Evolutionary conservation across 1,140 invertebrate species (phyloP).

Genomic region (Cyclina sinensis): DNA sequence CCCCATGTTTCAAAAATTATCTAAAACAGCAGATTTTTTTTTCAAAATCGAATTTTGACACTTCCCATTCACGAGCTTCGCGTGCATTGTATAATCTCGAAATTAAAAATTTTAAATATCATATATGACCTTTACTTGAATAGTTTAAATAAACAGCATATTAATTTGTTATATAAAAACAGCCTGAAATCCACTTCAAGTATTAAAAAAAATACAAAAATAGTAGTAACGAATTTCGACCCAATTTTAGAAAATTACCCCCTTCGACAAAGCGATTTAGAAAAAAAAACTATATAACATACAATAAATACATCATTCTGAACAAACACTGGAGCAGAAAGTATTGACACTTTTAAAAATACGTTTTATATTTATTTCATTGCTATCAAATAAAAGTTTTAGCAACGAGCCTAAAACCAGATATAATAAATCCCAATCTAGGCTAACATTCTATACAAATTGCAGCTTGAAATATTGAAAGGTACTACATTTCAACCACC

Average conservation of each 20-base stretch:
- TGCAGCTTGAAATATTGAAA: neutral
- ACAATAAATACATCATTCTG: neutral
- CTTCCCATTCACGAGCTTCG: too few species aligned
- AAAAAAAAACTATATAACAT: neutral
- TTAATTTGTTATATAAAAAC: too few species aligned
- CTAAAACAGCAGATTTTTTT: too few species aligned
- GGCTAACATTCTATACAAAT: neutral
- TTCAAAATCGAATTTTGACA: too few species aligned
- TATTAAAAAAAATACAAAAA: neutral
- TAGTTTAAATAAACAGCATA: too few species aligned
- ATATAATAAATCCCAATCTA: neutral
- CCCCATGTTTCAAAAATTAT: too few species aligned
- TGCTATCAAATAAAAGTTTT: neutral
- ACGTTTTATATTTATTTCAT: neutral
- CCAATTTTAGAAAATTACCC: conserved; percentile 2
- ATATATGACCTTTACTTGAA: too few species aligned
- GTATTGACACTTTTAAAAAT: conserved; percentile 1
- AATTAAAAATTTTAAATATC: too few species aligned
- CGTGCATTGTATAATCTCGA: too few species aligned
- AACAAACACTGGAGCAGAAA: neutral
- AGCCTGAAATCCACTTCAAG: too few species aligned
- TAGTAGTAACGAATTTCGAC: neutral
- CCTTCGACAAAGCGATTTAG: neutral
- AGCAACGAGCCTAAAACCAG: neutral
- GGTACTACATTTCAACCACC: neutral